Evolutionary conservation across 2,888 invertebrate species (phyloP).

Genomic region (Pandemis corylana): DNA sequence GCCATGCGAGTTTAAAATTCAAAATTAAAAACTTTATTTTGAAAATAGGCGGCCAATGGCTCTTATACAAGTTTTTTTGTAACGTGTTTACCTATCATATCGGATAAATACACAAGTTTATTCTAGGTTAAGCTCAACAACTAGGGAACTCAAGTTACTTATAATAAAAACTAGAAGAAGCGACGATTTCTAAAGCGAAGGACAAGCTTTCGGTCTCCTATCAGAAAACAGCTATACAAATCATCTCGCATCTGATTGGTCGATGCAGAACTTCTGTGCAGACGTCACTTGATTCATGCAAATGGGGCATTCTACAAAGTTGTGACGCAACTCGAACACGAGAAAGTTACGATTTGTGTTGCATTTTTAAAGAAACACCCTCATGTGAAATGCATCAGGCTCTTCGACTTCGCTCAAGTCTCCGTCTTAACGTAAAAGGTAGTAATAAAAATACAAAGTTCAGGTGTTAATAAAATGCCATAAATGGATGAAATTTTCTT

Average conservation of each 20-base stretch:
- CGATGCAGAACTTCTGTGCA: slow-evolving; percentile 16
- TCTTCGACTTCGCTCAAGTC: background rate
- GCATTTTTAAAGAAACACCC: slow-evolving; percentile 3
- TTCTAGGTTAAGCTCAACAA: no score
- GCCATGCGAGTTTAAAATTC: no score
- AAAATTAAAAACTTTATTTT: no score
- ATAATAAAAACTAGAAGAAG: background rate
- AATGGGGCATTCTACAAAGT: slow-evolving; percentile 15
- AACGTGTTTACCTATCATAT: no score
- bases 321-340: background rate
- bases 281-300: slow-evolving; percentile 10
- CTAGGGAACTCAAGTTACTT: no score
- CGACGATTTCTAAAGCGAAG: background rate
- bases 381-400: background rate
- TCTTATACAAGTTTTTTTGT: no score
- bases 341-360: slow-evolving; percentile 9
- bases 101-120: no score
- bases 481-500: background rate
- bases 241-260: slow-evolving; percentile 8
- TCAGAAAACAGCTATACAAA: slow-evolving; percentile 6
- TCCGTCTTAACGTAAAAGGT: background rate
- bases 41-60: no score
- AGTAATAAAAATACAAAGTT: background rate
- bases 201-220: background rate
- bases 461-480: background rate